Evolutionary conservation across 2,113 vertebrate genomes (phyloP).

Genomic region (Polypterus senegalus): DNA sequence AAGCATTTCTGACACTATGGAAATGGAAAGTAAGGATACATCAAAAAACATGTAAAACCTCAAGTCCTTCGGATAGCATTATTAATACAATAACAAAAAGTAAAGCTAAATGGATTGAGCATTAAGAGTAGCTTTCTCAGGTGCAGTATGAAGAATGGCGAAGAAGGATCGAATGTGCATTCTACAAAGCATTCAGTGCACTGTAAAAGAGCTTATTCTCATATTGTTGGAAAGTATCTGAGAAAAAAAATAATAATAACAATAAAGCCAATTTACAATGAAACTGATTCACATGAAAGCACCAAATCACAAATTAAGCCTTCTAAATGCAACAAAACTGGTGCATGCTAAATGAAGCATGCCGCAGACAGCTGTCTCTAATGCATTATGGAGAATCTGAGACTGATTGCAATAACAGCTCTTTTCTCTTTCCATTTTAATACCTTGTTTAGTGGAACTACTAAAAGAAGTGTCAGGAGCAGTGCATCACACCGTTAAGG

Average conservation of each 20-base stretch:
- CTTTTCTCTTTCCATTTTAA: conserved; percentile 5
- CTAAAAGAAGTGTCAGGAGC: conserved; percentile 5
- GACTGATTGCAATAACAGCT: conserved; percentile 9
- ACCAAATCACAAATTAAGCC: conserved; percentile 3
- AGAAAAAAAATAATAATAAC: neutral
- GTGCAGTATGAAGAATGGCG: conserved; percentile 6
- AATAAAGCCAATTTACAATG: neutral
- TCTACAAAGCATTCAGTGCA: too few species aligned
- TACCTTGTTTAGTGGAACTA: conserved; percentile 6
- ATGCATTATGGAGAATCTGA: conserved; percentile 6
- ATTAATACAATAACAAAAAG: conserved; percentile 18
- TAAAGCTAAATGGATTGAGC: conserved; percentile 18
- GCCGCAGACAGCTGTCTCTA: conserved; percentile 10
- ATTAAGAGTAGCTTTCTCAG: conserved; percentile 11
- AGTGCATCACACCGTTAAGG: too few species aligned
- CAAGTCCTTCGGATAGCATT: conserved; percentile 10
- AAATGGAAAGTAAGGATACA: neutral
- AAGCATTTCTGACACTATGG: neutral
- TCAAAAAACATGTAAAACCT: conserved; percentile 9
- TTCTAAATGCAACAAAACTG: neutral
- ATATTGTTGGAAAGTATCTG: neutral
- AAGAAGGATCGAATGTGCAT: too few species aligned
- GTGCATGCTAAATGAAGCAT: conserved; percentile 8
- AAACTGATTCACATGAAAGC: conserved; percentile 3
- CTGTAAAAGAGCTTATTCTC: too few species aligned